phyloP scores from a whole-genome alignment of 92 coral and sea anemone genomes.

The Desmophyllum pertusum region DNA sequence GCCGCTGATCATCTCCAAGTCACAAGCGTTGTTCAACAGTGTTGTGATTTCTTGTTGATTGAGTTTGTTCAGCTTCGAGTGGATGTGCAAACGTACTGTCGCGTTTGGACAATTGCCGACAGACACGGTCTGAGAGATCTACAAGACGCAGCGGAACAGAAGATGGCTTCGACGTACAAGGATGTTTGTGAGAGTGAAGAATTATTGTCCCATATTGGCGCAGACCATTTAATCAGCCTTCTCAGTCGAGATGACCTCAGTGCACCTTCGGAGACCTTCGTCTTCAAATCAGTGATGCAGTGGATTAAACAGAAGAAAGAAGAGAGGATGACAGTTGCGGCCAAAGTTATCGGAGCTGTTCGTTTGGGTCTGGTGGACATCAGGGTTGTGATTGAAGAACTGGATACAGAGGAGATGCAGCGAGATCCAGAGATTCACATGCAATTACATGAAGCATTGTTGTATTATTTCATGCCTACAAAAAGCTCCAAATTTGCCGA shows the following conservation, averaged over 20 bases:
- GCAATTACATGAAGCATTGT: not conserved
- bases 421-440: not conserved
- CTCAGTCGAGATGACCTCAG: constrained; percentile 56
- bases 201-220: constrained; percentile 39
- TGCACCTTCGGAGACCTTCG: constrained; percentile 66
- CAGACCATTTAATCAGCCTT: constrained; percentile 45
- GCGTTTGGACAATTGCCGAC: not conserved
- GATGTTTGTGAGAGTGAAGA: constrained; percentile 59
- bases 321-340: constrained; percentile 47
- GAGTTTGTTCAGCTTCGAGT: not conserved
- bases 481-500: not conserved
- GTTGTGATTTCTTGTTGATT: not conserved
- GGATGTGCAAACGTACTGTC: not conserved
- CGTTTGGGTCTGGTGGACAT: constrained; percentile 58
- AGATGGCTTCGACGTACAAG: constrained; percentile 32
- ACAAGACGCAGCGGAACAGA: constrained; percentile 20
- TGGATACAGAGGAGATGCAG: constrained; percentile 27
- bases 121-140: not conserved
- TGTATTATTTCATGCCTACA: constrained; percentile 4
- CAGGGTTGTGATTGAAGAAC: constrained; percentile 9
- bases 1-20: constrained; percentile 49
- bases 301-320: constrained; percentile 65
- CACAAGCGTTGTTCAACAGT: constrained; percentile 27
- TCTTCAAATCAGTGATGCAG: constrained; percentile 66
- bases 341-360: constrained; percentile 62